Evolutionary conservation across 2,113 vertebrate species (phyloP), one percentile per base, ranked within the genome.

Genomic region (Cynopterus brachyotis): DNA sequence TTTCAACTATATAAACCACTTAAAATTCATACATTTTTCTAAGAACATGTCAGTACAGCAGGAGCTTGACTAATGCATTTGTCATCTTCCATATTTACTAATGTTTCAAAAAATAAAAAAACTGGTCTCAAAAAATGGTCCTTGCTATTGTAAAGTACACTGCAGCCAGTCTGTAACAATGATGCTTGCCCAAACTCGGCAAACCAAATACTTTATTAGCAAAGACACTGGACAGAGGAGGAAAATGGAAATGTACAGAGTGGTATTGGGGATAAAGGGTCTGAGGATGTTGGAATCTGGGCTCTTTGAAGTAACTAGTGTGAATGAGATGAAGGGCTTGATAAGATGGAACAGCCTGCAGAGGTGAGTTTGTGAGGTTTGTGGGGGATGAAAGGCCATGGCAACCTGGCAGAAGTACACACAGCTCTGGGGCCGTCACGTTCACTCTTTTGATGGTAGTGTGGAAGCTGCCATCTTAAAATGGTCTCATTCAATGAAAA

Each of bases 21-120:
- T 95, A 95, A 98, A 98, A 98, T 94, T 75, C 94, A 94, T 32
- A 85, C 60, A 64, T 53, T 55, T 78, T 28, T 67, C 75, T 37
- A 86, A 75, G 64, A 93, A 86, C 86, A 97, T 5, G 0, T 40
- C 70, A 76, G 26, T 83, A 92, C 32, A 96, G 94, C 93, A 95
- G 82, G 82, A 93, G 20, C 59, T 64, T 98, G 97, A 98, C 98
- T 96, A 98, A 98, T 98, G 95, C 9, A 85, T 97, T 98, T 98
- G 97, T 98, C 97, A 98, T 97, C 93, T 95, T 67, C 72, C 79
- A 75, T 97, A 97, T 98, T 98, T 97, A 96, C 89, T 76, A 30
- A 62, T 94, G 96, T 92, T 83, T 92, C 69, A 60, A 73, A 87
- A 17, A 57, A 57, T 6, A 24, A 57, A 57, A 59, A 81, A 69